Evolutionary conservation across 1,140 invertebrate genomes (phyloP).

Genomic region (Caligus rogercresseyi): DNA sequence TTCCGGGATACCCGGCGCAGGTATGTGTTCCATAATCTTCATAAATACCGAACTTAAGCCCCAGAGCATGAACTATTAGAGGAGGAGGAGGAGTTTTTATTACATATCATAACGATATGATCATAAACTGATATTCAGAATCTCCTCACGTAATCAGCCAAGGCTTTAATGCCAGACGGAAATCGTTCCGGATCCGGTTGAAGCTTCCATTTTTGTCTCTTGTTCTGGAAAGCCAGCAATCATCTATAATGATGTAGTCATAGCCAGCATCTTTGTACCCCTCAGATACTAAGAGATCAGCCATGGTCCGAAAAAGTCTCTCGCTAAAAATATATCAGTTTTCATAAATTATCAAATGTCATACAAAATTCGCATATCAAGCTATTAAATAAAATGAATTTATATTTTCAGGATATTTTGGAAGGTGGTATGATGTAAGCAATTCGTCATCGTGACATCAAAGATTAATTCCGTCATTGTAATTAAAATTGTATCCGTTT

Average conservation of each 20-base stretch:
- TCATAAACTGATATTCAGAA: neutral
- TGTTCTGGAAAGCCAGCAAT: constrained; percentile 78
- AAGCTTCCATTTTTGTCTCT: constrained; percentile 53
- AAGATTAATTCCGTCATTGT: too few relatives aligned
- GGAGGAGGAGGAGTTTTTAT: constrained; percentile 1
- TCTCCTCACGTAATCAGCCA: constrained; percentile 70
- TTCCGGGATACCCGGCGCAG: constrained; percentile 41
- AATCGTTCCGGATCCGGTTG: constrained; percentile 68
- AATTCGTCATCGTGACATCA: too few relatives aligned
- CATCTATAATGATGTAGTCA: constrained; percentile 83
- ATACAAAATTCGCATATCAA: too few relatives aligned
- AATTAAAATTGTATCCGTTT: too few relatives aligned
- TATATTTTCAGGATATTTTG: too few relatives aligned
- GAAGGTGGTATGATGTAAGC: too few relatives aligned
- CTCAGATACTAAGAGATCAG: constrained; percentile 66
- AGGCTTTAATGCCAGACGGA: constrained; percentile 71
- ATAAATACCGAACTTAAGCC: constrained; percentile 41
- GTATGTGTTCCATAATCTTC: constrained; percentile 40
- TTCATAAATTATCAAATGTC: too few relatives aligned
- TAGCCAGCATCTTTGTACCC: constrained; percentile 77
- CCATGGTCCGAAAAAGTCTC: constrained; percentile 72
- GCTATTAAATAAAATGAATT: too few relatives aligned
- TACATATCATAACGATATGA: neutral
- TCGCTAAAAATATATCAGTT: constrained; percentile 71
- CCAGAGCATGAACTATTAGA: constrained; percentile 34